Percentiles rank a stretch among this genome's conserved stretches.
Evolutionary conservation across 2,113 vertebrate genomes (phyloP).

Genomic region (Australoheros scitulus): DNA sequence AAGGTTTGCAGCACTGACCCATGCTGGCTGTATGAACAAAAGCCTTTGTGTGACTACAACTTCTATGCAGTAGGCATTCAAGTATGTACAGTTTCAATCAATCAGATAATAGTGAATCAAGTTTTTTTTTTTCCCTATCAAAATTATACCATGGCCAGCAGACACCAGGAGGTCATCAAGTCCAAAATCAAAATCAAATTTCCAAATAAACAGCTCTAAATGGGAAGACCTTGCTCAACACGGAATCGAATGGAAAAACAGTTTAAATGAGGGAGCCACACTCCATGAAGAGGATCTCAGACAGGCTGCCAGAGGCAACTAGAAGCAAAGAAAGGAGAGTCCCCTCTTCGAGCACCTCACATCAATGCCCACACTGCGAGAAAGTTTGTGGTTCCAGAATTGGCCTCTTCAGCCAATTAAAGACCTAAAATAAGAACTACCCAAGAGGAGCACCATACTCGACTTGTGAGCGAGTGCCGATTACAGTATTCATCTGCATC

Average conservation of each 20-base stretch:
- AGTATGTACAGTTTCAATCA: not conserved
- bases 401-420: not conserved
- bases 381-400: fast-evolving
- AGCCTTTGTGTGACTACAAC: not conserved
- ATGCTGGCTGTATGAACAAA: not conserved
- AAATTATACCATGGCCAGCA: not conserved
- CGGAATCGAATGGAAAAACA: not conserved
- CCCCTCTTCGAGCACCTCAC: not conserved
- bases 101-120: not conserved
- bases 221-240: not conserved
- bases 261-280: constrained; percentile 7
- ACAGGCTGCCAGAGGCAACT: constrained; percentile 4
- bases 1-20: not conserved
- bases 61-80: not conserved
- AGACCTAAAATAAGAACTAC: constrained; percentile 8
- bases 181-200: not conserved
- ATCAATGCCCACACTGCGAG: constrained; percentile 1
- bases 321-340: constrained; percentile 4
- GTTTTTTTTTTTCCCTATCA: not conserved
- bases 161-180: not conserved
- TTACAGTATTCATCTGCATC: not conserved
- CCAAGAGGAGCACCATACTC: not conserved
- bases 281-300: constrained; percentile 7
- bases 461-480: not conserved
- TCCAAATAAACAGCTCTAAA: not conserved